These are phyloP conservation scores for Andrena fulva DNA, from an alignment of 2,888 invertebrate genomes.

Conservation along the genomic window DNA sequence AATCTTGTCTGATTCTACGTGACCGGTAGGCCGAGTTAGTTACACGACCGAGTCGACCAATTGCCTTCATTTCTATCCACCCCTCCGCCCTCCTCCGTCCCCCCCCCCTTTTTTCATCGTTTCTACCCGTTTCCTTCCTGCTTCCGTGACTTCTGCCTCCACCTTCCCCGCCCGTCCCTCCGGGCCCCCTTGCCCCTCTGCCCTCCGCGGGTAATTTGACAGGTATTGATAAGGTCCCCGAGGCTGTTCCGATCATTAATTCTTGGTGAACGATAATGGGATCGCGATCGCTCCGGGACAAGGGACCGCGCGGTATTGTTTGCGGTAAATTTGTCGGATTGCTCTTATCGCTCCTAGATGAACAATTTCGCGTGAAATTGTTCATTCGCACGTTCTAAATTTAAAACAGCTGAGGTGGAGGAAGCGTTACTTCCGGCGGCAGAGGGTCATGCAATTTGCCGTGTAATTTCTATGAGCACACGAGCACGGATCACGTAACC, in stretches of 20 bases:
- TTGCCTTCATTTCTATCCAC: constrained; percentile 44
- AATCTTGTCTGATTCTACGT: constrained; percentile 65
- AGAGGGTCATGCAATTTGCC: no score
- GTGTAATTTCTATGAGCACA: no score
- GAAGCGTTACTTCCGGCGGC: no score
- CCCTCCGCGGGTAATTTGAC: constrained; percentile 31
- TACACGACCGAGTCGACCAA: constrained; percentile 58
- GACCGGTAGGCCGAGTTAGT: constrained; percentile 68
- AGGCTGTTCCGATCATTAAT: constrained; percentile 33
- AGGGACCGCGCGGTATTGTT: background rate
- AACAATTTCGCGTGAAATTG: no score
- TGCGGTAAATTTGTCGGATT: background rate
- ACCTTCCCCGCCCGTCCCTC: background rate
- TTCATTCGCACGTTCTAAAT: no score
- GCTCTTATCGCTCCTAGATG: no score
- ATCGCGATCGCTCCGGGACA: background rate
- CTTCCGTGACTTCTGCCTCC: constrained; percentile 7
- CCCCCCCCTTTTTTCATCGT: constrained; percentile 1
- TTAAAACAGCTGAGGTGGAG: no score
- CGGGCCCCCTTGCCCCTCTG: background rate
- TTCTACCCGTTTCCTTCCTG: constrained; percentile 6
- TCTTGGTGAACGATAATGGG: constrained; percentile 25
- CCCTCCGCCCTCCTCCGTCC: background rate
- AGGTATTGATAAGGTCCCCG: constrained; percentile 34
- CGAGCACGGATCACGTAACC: background rate